Conservation (phyloP, 2,113 vertebrate species). For the Picathartes gymnocephalus region DNA sequence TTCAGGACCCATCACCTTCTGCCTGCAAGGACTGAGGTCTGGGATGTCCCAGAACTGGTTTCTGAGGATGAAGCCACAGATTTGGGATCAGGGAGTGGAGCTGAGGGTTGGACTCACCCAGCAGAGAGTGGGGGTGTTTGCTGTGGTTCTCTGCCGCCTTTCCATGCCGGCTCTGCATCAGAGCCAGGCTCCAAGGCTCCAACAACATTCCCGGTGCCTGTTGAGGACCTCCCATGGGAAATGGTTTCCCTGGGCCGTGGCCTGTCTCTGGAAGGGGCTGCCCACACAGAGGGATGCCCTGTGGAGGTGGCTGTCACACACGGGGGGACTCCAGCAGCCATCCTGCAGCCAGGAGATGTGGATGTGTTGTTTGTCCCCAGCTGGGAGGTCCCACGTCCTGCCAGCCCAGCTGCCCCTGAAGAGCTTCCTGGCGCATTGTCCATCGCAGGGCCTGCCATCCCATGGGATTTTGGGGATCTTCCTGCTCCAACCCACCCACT, state of each 20-base stretch:
- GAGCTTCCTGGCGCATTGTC: neutral
- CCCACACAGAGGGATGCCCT: neutral
- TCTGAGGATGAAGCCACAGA: constrained; percentile 10
- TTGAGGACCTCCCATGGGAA: neutral
- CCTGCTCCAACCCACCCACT: neutral
- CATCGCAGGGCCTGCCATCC: neutral
- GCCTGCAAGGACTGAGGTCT: constrained; percentile 34
- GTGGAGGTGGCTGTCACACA: neutral
- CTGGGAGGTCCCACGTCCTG: neutral
- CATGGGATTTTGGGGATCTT: neutral
- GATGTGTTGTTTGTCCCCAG: neutral
- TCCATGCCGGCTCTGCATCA: neutral
- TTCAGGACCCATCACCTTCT: neutral
- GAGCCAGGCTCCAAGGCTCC: neutral
- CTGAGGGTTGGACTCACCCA: neutral
- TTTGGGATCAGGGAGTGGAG: constrained; percentile 2
- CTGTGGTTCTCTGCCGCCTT: neutral
- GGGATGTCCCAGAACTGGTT: constrained; percentile 25
- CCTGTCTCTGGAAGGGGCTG: neutral
- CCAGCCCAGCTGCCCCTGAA: neutral
- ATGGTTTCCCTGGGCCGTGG: neutral
- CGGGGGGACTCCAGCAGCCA: neutral
- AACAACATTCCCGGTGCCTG: rapidly evolving
- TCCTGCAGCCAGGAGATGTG: constrained; percentile 24
- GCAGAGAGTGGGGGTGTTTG: neutral